These are phyloP conservation scores for Horisme vitalbata DNA, from an alignment of 2,888 invertebrate genomes.

Conservation along the genomic window DNA sequence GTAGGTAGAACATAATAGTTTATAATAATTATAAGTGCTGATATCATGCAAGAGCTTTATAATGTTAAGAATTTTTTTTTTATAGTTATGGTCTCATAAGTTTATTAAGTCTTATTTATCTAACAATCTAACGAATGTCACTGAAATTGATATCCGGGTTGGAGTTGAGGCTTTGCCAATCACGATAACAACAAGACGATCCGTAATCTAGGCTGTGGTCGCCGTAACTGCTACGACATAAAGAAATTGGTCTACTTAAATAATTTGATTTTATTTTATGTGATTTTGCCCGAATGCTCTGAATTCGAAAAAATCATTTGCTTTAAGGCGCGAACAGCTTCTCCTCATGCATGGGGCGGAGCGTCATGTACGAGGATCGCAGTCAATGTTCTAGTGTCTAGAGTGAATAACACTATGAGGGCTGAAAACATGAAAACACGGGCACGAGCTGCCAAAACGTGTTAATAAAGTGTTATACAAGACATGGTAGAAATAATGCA, in stretches of 20 bases:
- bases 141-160: slow-evolving; percentile 14
- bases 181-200: slow-evolving; percentile 56
- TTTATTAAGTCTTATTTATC: slow-evolving; percentile 1
- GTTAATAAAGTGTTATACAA: background rate
- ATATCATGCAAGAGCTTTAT: slow-evolving; percentile 1
- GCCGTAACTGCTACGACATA: slow-evolving; percentile 18
- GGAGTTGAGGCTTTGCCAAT: slow-evolving; percentile 44
- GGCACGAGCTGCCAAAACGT: background rate
- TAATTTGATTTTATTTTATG: too few relatives aligned
- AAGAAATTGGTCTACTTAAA: too few relatives aligned
- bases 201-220: slow-evolving; percentile 33
- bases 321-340: too few relatives aligned
- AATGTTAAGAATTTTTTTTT: background rate
- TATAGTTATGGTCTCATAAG: background rate
- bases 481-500: too few relatives aligned
- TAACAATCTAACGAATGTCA: slow-evolving; percentile 9
- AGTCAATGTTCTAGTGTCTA: too few relatives aligned
- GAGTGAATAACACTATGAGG: too few relatives aligned
- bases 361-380: too few relatives aligned
- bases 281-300: too few relatives aligned
- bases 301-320: too few relatives aligned
- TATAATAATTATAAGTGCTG: background rate
- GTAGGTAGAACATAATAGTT: background rate
- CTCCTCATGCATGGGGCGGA: too few relatives aligned
- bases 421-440: too few relatives aligned